phyloP scores from a whole-genome alignment of 2,797 vertebrate species.

The Notolepis coatsorum region DNA sequence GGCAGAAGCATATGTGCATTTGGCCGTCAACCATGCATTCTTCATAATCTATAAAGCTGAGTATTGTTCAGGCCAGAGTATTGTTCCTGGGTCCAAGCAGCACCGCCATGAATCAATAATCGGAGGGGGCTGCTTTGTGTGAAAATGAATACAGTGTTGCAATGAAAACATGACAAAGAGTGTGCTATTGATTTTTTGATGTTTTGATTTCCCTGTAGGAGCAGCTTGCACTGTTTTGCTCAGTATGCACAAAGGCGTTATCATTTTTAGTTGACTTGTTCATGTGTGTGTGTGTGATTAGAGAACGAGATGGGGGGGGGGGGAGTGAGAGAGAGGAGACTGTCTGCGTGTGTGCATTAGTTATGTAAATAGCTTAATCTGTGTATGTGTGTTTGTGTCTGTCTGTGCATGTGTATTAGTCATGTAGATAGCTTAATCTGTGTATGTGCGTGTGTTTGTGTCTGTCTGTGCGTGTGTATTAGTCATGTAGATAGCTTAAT shows the following conservation, averaged over 20 bases:
- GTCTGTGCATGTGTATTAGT: too few species aligned
- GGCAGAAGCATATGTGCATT: constrained; percentile 9
- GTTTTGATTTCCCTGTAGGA: constrained; percentile 47
- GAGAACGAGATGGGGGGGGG: constrained; percentile 4
- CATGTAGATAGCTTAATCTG: too few species aligned
- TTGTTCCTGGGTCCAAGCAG: constrained; percentile 35
- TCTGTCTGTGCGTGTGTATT: too few species aligned
- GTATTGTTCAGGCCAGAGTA: constrained; percentile 46
- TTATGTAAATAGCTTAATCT: constrained; percentile 21
- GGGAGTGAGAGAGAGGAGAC: not conserved
- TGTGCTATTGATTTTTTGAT: constrained; percentile 44
- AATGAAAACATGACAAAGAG: constrained; percentile 55
- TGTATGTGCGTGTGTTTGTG: too few species aligned
- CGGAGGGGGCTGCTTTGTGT: constrained; percentile 30
- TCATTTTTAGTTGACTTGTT: not conserved
- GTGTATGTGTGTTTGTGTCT: not conserved
- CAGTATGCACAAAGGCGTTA: constrained; percentile 11
- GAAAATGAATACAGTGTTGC: constrained; percentile 48
- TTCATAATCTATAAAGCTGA: constrained; percentile 48
- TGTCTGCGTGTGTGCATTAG: constrained; percentile 11
- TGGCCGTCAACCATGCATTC: constrained; percentile 20
- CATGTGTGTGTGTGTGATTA: too few species aligned
- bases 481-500: too few species aligned
- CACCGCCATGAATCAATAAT: constrained; percentile 31
- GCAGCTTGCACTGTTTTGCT: constrained; percentile 22